Conservation (phyloP, 2,888 invertebrate species). For the Tholera decimalis region DNA sequence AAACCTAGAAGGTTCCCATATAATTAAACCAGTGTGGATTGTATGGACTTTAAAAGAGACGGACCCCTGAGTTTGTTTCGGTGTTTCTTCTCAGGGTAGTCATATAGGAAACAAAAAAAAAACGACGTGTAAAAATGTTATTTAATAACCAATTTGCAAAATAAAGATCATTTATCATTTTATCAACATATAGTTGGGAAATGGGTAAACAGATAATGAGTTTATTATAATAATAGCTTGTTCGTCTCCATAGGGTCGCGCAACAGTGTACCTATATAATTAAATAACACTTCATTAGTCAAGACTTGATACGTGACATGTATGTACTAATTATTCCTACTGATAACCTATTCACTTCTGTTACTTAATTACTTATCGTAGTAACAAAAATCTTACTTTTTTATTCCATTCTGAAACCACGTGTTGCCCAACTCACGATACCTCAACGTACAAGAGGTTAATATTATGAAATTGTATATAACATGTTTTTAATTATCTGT, state of each 20-base stretch:
- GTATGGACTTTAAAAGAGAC: too few species aligned
- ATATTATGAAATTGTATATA: constrained; percentile 20
- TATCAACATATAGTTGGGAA: too few species aligned
- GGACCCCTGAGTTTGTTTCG: too few species aligned
- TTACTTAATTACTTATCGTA: background rate
- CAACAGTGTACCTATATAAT: background rate
- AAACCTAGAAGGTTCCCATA: too few species aligned
- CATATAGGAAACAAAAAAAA: too few species aligned
- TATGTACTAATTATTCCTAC: constrained; percentile 13
- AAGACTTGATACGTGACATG: background rate
- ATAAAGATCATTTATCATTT: too few species aligned
- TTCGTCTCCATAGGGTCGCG: background rate
- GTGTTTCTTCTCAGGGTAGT: too few species aligned
- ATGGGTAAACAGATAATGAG: too few species aligned
- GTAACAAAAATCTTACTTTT: background rate
- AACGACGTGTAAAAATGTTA: too few species aligned
- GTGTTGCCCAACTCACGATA: constrained; percentile 15
- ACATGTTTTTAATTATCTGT: constrained; percentile 11
- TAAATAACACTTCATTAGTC: constrained; percentile 3
- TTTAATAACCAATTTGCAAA: too few species aligned
- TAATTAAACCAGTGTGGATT: too few species aligned
- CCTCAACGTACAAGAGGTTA: constrained; percentile 1
- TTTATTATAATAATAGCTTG: too few species aligned
- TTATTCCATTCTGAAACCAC: background rate
- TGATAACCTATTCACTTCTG: constrained; percentile 15